A percentile compares a stretch with the other conserved stretches of the same genome.
These are phyloP conservation scores for Panagrolaimus sp. DNA, from an alignment of 1,140 invertebrate species.

Conservation along the genomic window DNA sequence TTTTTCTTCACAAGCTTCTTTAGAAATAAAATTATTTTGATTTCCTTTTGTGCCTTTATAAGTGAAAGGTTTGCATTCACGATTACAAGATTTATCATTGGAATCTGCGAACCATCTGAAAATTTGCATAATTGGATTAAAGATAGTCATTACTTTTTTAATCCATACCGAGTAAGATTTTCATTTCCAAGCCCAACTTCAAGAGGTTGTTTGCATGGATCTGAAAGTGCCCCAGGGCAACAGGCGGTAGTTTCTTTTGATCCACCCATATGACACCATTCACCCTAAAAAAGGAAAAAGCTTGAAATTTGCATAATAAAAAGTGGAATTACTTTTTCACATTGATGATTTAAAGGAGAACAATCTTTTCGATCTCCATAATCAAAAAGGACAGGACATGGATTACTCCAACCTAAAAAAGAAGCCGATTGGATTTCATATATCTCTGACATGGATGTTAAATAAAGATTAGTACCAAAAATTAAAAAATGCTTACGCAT, in stretches of 20 bases:
- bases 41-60: slow-evolving; percentile 54
- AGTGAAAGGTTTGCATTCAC: slow-evolving; percentile 52
- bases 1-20: slow-evolving; percentile 34
- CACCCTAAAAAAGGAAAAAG: slow-evolving; percentile 26
- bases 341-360: slow-evolving; percentile 26
- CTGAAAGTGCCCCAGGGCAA: slow-evolving; percentile 48
- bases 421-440: slow-evolving; percentile 13
- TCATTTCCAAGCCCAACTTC: slow-evolving; percentile 50
- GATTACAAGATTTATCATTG: slow-evolving; percentile 46
- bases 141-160: too few species aligned
- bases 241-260: slow-evolving; percentile 49
- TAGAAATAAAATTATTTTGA: slow-evolving; percentile 48
- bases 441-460: slow-evolving; percentile 1
- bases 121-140: too few species aligned
- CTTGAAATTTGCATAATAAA: slow-evolving; percentile 18
- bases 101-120: slow-evolving; percentile 59
- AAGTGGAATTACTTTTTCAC: slow-evolving; percentile 12
- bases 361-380: slow-evolving; percentile 41
- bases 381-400: slow-evolving; percentile 47
- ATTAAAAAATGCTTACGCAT: slow-evolving; percentile 40
- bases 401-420: slow-evolving; percentile 47
- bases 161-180: slow-evolving; percentile 55
- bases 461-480: neutral
- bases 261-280: slow-evolving; percentile 56
- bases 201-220: slow-evolving; percentile 53